phyloP scores from a whole-genome alignment of 2,888 invertebrate genomes.

The Cryptophagus acutangulus region DNA sequence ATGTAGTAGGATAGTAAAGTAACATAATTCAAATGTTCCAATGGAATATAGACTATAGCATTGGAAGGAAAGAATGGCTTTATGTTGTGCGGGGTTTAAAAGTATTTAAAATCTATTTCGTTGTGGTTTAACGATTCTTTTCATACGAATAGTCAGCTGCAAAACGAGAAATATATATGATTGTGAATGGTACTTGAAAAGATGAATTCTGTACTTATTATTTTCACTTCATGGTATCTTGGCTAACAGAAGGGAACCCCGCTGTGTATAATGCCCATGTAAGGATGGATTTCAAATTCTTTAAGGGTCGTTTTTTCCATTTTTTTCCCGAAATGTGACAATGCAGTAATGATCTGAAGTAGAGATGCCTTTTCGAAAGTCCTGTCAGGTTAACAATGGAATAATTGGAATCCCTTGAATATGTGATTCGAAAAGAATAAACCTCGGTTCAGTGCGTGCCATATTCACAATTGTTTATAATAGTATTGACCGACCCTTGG shows the following conservation, averaged over 20 bases:
- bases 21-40: no score
- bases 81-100: constrained; percentile 9
- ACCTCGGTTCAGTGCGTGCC: constrained; percentile 35
- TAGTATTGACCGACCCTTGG: constrained; percentile 24
- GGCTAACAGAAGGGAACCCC: constrained; percentile 8
- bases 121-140: constrained; percentile 29
- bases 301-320: constrained; percentile 23
- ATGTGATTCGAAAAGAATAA: constrained; percentile 39
- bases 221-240: constrained; percentile 23
- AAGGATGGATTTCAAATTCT: constrained; percentile 19
- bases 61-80: no score
- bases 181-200: constrained; percentile 18
- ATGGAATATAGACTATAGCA: no score
- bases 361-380: constrained; percentile 32
- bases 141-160: constrained; percentile 25
- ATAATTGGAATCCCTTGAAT: constrained; percentile 36
- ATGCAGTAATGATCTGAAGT: constrained; percentile 34
- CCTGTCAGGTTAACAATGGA: constrained; percentile 36
- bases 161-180: constrained; percentile 19
- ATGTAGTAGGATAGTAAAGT: no score
- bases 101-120: constrained; percentile 25
- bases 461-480: constrained; percentile 32
- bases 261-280: constrained; percentile 5
- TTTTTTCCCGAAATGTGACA: constrained; percentile 26
- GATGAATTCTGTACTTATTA: constrained; percentile 22